phyloP scores from a whole-genome alignment of 2,888 invertebrate species.

The Harpalus rufipes region DNA sequence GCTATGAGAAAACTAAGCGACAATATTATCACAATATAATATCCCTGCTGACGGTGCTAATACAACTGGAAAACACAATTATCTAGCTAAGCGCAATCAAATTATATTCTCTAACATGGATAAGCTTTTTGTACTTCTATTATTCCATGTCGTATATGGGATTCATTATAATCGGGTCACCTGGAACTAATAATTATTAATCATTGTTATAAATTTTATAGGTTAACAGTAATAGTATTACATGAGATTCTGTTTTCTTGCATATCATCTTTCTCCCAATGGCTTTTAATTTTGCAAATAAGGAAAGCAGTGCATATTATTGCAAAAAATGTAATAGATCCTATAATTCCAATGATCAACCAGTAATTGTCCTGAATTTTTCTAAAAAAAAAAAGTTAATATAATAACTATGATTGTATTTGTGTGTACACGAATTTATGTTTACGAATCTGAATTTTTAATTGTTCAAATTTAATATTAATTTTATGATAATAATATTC shows the following conservation, averaged over 20 bases:
- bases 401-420: not conserved
- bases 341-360: constrained; percentile 6
- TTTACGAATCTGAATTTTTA: no score
- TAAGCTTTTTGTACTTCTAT: not conserved
- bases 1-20: not conserved
- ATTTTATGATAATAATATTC: no score
- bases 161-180: constrained; percentile 49
- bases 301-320: not conserved
- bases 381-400: constrained; percentile 15
- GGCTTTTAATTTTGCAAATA: constrained; percentile 21
- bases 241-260: not conserved
- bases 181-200: constrained; percentile 45
- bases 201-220: not conserved
- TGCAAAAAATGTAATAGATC: not conserved
- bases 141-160: constrained; percentile 34
- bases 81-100: not conserved
- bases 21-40: not conserved
- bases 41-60: not conserved
- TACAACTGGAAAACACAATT: not conserved
- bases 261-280: not conserved
- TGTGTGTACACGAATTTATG: no score
- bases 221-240: constrained; percentile 12
- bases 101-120: not conserved
- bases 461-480: no score
- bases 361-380: constrained; percentile 20